A percentile compares a stretch with the other conserved stretches of the same genome.
phyloP scores from a whole-genome alignment of 2,113 vertebrate species.

The Pycnonotus jocosus region DNA sequence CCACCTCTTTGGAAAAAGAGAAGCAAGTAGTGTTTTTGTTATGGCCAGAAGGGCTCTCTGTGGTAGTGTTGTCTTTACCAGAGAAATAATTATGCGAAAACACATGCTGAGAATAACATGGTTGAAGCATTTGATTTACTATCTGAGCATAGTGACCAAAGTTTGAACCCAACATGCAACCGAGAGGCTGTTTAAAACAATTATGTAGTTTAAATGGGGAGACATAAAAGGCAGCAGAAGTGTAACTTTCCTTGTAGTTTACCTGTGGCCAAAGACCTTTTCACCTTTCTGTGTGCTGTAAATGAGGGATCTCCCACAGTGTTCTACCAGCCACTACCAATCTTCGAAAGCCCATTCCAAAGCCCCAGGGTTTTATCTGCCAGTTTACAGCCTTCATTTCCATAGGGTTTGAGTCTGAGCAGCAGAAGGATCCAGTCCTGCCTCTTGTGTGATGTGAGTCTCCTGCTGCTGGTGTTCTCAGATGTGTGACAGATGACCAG shows the following conservation, averaged over 20 bases:
- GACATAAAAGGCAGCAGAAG: conserved; percentile 32
- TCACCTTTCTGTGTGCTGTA: not conserved
- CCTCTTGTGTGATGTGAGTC: rapidly evolving
- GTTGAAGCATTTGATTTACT: conserved; percentile 51
- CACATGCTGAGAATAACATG: conserved; percentile 35
- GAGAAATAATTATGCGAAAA: conserved; percentile 12
- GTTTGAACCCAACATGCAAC: conserved; percentile 11
- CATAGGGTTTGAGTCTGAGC: not conserved
- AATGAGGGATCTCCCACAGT: not conserved
- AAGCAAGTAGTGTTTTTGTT: not conserved
- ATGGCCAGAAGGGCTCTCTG: not conserved
- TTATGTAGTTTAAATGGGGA: conserved; percentile 6
- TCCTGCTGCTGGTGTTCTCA: not conserved
- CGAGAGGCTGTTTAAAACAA: conserved; percentile 24
- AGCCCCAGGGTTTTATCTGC: not conserved
- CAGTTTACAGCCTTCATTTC: not conserved
- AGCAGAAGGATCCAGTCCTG: not conserved
- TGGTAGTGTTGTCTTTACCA: not conserved
- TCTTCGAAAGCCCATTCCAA: not conserved
- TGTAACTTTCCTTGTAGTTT: not conserved
- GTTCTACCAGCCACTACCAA: not conserved
- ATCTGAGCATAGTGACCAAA: conserved; percentile 30
- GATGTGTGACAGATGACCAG: not conserved
- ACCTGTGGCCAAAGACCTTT: not conserved
- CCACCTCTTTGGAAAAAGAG: not conserved